A percentile compares a stretch with the other conserved stretches of the same genome.
Conservation (phyloP, 2,888 invertebrate species). For the Acleris emargana region DNA sequence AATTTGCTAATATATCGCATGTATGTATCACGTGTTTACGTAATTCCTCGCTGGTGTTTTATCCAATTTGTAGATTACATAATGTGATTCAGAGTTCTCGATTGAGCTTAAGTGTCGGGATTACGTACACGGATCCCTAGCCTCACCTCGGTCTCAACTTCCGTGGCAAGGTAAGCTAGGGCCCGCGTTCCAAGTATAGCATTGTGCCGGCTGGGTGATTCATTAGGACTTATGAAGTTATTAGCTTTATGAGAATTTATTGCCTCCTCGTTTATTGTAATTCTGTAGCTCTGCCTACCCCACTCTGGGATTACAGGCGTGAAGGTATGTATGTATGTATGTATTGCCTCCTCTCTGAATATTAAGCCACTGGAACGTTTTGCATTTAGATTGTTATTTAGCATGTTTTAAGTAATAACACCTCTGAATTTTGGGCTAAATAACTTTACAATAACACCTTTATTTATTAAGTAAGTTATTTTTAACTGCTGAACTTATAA, state of each 20-base stretch:
- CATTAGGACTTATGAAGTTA: conserved; percentile 22
- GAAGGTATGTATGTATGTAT: too few relatives aligned
- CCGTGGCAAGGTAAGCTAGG: conserved; percentile 47
- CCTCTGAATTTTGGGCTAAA: too few relatives aligned
- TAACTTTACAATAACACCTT: too few relatives aligned
- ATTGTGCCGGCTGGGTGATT: conserved; percentile 13
- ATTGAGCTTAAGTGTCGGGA: conserved; percentile 38
- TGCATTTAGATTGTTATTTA: background rate
- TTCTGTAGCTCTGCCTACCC: too few relatives aligned
- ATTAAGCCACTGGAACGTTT: background rate
- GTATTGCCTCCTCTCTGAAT: conserved; percentile 7
- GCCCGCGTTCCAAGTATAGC: conserved; percentile 45
- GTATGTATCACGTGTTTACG: background rate
- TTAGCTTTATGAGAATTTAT: conserved; percentile 24
- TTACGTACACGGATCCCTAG: conserved; percentile 40
- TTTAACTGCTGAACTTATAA: too few relatives aligned
- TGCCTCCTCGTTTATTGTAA: background rate
- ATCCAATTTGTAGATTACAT: conserved; percentile 37
- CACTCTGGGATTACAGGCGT: too few relatives aligned
- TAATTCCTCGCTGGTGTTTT: conserved; percentile 31
- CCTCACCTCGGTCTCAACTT: conserved; percentile 44
- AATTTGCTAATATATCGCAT: background rate
- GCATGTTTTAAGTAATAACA: background rate
- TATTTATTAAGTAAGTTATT: too few relatives aligned
- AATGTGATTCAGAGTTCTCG: conserved; percentile 37